phyloP scores from a whole-genome alignment of 2,113 vertebrate species.

The Gopherus flavomarginatus region DNA sequence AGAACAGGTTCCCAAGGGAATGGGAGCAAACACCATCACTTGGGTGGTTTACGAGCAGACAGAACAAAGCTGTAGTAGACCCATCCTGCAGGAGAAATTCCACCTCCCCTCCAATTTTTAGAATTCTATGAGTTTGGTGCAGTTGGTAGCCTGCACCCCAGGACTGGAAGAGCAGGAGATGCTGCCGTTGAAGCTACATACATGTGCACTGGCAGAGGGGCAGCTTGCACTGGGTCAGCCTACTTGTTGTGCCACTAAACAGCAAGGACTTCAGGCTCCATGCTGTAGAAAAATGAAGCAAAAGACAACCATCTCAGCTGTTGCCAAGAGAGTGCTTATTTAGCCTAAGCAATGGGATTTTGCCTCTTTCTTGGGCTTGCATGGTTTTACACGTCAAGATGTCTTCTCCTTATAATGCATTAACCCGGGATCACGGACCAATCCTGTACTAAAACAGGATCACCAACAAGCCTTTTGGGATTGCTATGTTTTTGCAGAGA shows the following conservation, averaged over 20 bases:
- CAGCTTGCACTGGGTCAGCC: neutral
- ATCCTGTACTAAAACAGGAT: neutral
- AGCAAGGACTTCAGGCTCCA: neutral
- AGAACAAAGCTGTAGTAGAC: no score
- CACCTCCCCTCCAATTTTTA: no score
- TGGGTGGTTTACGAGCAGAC: no score
- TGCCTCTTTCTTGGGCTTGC: conserved; percentile 20
- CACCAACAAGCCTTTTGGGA: neutral
- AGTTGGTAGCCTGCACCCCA: no score
- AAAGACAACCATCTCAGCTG: neutral
- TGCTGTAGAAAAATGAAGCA: neutral
- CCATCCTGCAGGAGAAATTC: no score
- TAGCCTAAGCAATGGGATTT: conserved; percentile 11
- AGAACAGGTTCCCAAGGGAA: no score
- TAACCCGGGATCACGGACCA: conserved; percentile 18
- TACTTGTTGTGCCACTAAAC: neutral
- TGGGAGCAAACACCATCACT: no score
- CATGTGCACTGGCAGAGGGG: neutral
- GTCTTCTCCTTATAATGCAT: neutral
- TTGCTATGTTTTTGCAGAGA: accelerated
- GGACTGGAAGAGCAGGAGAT: neutral
- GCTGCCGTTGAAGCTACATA: neutral
- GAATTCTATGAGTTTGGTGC: no score
- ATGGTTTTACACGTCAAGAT: neutral
- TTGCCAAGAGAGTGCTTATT: neutral